Base-by-base conservation (phyloP, 2,797 vertebrate species). In the Siniperca obscura region DNA sequence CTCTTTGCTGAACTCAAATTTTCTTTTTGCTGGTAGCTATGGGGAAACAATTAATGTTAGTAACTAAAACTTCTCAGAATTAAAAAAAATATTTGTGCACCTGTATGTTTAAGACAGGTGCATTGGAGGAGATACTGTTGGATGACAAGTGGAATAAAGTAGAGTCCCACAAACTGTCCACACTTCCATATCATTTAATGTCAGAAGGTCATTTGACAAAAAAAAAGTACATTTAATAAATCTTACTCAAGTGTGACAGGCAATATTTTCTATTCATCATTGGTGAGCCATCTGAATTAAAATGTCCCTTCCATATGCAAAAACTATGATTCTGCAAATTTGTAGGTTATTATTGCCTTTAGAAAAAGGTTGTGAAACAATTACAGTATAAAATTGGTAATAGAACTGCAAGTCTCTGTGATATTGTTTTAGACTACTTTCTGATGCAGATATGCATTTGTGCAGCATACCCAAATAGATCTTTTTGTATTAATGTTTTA, bases 1-100 rank as follows among this genome's bases (percentile, higher is more conserved):
- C 89, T 97, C 97, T 87, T 97, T 96, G 86, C 83, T 96, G 85
- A 97, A 96, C 89, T 98, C 97, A 93, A 96, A 96, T 90, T 97
- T 98, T 85, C 96, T 96, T 93, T 98, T 98, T 38, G 93, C 92
- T 27, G 96, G 94, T 46, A 93, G 87, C 86, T 96, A 27, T 0
- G 14, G 76, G 3, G 55, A 69, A 74, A 76, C 0, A 72, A 68
- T n/a, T n/a, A 3, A 62, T 25, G 11, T 2, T 17, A 17, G 5
- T n/a, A 52, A 66, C 2, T 30, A 7, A 68, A 17, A 1, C 36
- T 60, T 59, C 60, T 56, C 22, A 30, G 14, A 81, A 61, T 1
- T 10, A 13, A 42, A n/a, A 46, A 12, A 67, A 64, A 50, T 2
- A 64, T n/a, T 30, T 9, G 4, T 55, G 13, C 1, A 12, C 25